Evolutionary conservation across 2,797 vertebrate species (phyloP).

Genomic region (Phrynocephalus guinanensis): DNA sequence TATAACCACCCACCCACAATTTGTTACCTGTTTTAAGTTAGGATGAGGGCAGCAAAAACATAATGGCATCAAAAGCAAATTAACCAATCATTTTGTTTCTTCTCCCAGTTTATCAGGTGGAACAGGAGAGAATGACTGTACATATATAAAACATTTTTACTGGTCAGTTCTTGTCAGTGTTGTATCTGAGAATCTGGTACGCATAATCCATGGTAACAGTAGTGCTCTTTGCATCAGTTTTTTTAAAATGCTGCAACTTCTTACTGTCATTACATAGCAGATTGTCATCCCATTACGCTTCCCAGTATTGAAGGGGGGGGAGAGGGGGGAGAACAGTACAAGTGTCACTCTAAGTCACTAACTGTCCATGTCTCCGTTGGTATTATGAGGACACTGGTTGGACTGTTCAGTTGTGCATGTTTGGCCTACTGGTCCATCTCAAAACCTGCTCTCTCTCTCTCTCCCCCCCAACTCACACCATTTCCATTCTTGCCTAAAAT

Average conservation of each 20-base stretch:
- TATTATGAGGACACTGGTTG: background rate
- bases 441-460: rapidly evolving
- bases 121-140: conserved; percentile 33
- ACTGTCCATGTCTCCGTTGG: rapidly evolving
- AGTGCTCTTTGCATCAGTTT: conserved; percentile 27
- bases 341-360: background rate
- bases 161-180: conserved; percentile 16
- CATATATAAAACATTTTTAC: conserved; percentile 14
- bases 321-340: background rate
- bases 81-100: conserved; percentile 33
- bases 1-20: conserved; percentile 5
- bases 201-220: conserved; percentile 34
- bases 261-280: background rate
- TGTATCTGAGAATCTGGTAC: conserved; percentile 6
- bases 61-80: conserved; percentile 16
- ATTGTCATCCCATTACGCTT: background rate
- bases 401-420: background rate
- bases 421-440: background rate
- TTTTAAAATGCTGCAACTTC: background rate
- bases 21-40: conserved; percentile 14
- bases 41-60: conserved; percentile 11
- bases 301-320: background rate
- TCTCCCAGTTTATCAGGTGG: conserved; percentile 18
- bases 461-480: conserved; percentile 14
- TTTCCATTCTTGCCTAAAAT: conserved; percentile 30